Evolutionary conservation across 2,888 invertebrate genomes (phyloP), one percentile per base, ranked within the genome.

Genomic region (Sipha maydis): DNA sequence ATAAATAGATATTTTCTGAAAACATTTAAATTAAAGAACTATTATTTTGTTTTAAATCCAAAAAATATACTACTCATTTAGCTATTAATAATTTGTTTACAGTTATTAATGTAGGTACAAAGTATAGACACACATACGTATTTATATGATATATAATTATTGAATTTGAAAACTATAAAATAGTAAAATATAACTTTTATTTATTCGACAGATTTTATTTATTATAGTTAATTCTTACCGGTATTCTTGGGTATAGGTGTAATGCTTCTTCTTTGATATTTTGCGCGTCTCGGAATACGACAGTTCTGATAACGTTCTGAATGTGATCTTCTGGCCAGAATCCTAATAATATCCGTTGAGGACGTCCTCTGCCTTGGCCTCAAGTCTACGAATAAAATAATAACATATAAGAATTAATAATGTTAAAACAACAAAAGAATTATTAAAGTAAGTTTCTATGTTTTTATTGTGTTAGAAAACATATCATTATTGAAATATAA

Each of bases 301-400:
- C 97, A 89, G 97, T 96, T 91, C 97, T 94, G 91, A 97, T 97
- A 88, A 97, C 97, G 90, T 97, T 97, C 91, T 97, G 95, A 92
- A 97, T 97, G 92, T 97, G 97, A 92, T 97, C 97, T 92, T 97
- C 97, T 19, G 97, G 97, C 97, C 97, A 97, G 90, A 97, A 96
- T 90, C 97, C 97, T 90, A 97, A 93, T 90, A 97, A 93, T 92
- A 97, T 97, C 92, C 97, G 94, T 92, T 97, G 97, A 41, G 97
- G 97, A 90, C 97, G 93, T 61, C 97, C 97, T 91, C 97, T 94
- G 83, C 97, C 97, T 92, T 97, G 97, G 97, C 91, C 97, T 94
- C 92, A 97, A 93, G 94, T 97, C 96, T 95, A 94, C 91, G 93
- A 77, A 85, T 7, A n/a, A 25, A 41, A 77, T 41, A 86, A 86